Conservation (phyloP, 1,140 invertebrate genomes). For the Araneus ventricosus region DNA sequence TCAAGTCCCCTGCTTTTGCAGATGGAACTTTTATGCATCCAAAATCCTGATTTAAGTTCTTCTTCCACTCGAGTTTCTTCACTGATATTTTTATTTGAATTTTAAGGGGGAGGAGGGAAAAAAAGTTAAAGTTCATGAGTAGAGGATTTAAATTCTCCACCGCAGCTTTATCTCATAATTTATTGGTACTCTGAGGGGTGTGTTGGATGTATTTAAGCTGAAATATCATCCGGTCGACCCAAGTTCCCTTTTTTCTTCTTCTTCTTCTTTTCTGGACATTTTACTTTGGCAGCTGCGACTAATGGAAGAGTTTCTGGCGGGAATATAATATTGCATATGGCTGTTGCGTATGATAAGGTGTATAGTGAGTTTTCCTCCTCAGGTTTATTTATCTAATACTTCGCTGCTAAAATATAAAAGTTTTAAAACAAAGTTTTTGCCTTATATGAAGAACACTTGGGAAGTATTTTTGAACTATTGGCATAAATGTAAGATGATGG, state of each 20-base stretch:
- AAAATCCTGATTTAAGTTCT: conserved; percentile 60
- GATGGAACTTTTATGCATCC: conserved; percentile 39
- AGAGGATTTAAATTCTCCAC: conserved; percentile 47
- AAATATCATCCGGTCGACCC: conserved; percentile 18
- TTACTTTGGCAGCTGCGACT: not conserved
- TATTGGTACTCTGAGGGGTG: conserved; percentile 18
- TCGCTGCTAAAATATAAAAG: not conserved
- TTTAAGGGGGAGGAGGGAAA: not conserved
- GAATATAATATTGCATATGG: not conserved
- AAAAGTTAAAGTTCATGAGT: conserved; percentile 11
- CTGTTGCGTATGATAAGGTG: not conserved
- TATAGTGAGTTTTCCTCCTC: not conserved
- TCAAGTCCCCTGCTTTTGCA: not conserved
- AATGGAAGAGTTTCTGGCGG: not conserved
- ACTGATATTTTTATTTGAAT: conserved; percentile 33
- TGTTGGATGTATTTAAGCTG: conserved; percentile 55
- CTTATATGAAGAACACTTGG: too few relatives aligned
- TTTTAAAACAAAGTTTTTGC: not conserved
- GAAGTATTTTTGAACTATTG: too few relatives aligned
- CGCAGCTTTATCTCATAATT: conserved; percentile 32
- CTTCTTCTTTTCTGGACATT: not conserved
- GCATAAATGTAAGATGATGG: too few relatives aligned
- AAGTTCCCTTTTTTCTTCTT: too few relatives aligned
- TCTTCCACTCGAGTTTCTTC: not conserved
- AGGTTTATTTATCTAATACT: not conserved